Evolutionary conservation across 2,888 invertebrate genomes (phyloP).

Genomic region (Orthosia incerta): DNA sequence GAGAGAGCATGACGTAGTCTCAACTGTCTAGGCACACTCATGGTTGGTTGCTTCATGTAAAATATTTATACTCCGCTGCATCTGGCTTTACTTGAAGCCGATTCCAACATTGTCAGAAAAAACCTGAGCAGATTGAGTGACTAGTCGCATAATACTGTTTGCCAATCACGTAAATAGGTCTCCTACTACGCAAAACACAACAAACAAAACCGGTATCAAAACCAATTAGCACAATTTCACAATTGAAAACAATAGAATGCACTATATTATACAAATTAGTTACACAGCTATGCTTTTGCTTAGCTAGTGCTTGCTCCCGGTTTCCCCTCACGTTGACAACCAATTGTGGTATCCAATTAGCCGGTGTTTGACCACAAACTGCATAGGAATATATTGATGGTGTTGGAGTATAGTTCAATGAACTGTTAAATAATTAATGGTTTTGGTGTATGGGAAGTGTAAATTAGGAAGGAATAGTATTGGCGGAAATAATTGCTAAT

Average conservation of each 20-base stretch:
- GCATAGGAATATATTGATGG: conserved; percentile 34
- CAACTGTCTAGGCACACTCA: too few relatives aligned
- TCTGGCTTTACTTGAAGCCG: too few relatives aligned
- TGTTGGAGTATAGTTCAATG: conserved; percentile 41
- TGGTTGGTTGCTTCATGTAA: too few relatives aligned
- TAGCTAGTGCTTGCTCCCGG: conserved; percentile 27
- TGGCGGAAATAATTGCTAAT: neutral
- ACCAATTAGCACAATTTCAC: conserved; percentile 5
- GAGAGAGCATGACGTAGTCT: too few relatives aligned
- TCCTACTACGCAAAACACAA: neutral
- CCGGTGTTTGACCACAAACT: conserved; percentile 62
- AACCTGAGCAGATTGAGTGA: too few relatives aligned
- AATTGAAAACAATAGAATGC: conserved; percentile 21
- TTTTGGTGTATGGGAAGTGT: neutral
- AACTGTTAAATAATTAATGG: conserved; percentile 33
- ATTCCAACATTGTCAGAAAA: too few relatives aligned
- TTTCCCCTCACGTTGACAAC: conserved; percentile 53
- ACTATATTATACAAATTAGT: conserved; percentile 19
- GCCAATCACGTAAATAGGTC: neutral
- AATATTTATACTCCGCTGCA: too few relatives aligned
- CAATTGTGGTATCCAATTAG: conserved; percentile 71
- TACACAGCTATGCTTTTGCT: conserved; percentile 11
- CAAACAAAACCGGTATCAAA: neutral
- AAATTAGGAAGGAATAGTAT: neutral
- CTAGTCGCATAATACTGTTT: neutral